phyloP scores from a whole-genome alignment of 2,797 vertebrate genomes.

The Falco columbarius region DNA sequence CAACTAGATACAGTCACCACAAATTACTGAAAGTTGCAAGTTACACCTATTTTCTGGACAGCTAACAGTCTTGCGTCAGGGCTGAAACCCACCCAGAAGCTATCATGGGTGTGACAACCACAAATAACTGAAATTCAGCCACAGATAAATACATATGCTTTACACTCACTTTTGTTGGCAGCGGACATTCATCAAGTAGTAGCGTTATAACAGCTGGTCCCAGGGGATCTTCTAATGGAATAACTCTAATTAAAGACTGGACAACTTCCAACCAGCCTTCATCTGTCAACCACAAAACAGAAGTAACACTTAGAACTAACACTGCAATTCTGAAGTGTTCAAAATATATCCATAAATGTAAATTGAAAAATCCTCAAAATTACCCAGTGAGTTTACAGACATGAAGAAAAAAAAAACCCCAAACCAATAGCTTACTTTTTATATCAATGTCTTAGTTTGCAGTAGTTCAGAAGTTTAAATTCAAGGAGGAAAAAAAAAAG shows the following conservation, averaged over 20 bases:
- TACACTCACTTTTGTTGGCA: slow-evolving; percentile 94
- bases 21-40: neutral
- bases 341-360: neutral
- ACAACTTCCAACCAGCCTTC: slow-evolving; percentile 99
- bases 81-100: neutral
- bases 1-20: neutral
- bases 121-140: neutral
- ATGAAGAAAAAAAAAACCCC: neutral
- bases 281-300: slow-evolving; percentile 82
- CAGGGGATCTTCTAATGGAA: slow-evolving; percentile 96
- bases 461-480: neutral
- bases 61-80: neutral
- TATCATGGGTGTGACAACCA: neutral
- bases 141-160: neutral
- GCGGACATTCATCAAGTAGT: slow-evolving; percentile 94
- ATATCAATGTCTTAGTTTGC: neutral
- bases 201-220: slow-evolving; percentile 98
- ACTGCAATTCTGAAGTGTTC: neutral
- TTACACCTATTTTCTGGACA: neutral
- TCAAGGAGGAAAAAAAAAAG: neutral
- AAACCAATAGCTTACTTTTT: neutral
- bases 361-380: neutral
- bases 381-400: neutral
- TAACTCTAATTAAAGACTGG: slow-evolving; percentile 97
- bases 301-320: slow-evolving; percentile 32